Evolutionary conservation across 2,797 vertebrate genomes (phyloP), one percentile per base, ranked within the genome.

Genomic region (Remorina albescens): DNA sequence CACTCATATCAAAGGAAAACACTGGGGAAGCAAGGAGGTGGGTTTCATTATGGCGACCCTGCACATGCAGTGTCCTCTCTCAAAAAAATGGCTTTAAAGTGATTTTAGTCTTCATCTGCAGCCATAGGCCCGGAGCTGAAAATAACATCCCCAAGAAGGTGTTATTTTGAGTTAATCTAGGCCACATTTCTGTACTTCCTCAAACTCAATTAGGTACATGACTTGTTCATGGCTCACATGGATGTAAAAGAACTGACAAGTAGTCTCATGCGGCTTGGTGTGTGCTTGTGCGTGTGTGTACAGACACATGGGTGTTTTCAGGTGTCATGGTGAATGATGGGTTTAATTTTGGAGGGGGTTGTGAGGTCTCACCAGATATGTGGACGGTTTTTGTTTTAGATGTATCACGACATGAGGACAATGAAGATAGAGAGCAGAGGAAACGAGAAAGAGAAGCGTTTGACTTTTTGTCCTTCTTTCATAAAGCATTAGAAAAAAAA

Each of bases 131-230:
- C 67, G 49, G 28, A 8, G 60, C 74, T 81, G 62, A 42, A 67
- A 63, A 72, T 67, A 46, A 54, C 25, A 62, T 85, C 76, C 78
- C 58, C 74, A 57, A 62, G 71, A 80, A 80, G 83, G 72, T 85
- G 75, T 82, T 89, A 87, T 90, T 87, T 86, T 85, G 71, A 86
- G 81, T 86, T 67, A 62, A 92, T 89, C 58, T 88, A 86, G 88
- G 91, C 69, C 84, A 89, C 64, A 82, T 87, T 83, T 76, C 74
- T 70, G 28, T 32, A 71, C 76, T 68, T 80, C 59, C 67, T 85
- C 69, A 66, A 76, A 76, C 65, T 85, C 74, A 80, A 69, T 87
- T 90, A 82, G 46, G 23, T 61, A 32, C 56, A 67, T 74, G 83
- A 61, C 81, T 71, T 81, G 49, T 82, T 86, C 72, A 81, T 61